A percentile compares a stretch with the other conserved stretches of the same genome.
These are phyloP conservation scores for Pandion haliaetus DNA, from an alignment of 2,113 vertebrate genomes.

Conservation along the genomic window DNA sequence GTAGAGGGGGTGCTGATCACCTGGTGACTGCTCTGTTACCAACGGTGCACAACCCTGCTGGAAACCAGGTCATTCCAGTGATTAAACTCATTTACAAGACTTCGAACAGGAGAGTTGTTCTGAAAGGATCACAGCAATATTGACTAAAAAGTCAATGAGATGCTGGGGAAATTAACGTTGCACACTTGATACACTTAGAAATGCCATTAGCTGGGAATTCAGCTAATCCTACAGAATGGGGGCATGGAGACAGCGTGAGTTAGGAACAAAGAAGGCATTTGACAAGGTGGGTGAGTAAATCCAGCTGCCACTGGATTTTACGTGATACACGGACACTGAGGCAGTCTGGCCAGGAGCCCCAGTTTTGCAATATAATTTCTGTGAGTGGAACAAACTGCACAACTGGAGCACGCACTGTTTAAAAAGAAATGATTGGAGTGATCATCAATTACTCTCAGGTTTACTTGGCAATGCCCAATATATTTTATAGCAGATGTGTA, in stretches of 20 bases:
- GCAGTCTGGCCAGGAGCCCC: not conserved
- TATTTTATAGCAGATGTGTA: not conserved
- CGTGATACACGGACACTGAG: not conserved
- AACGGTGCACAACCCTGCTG: not conserved
- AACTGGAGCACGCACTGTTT: not conserved
- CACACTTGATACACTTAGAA: constrained; percentile 48
- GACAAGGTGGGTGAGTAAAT: not conserved
- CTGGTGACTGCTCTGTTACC: not conserved
- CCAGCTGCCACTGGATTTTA: not conserved
- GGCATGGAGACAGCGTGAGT: not conserved
- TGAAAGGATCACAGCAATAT: constrained; percentile 46
- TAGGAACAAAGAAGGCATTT: not conserved
- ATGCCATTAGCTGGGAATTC: constrained; percentile 20
- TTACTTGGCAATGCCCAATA: not conserved
- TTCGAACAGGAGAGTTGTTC: constrained; percentile 7
- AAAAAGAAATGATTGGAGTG: not conserved
- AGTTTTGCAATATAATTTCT: not conserved
- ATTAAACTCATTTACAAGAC: constrained; percentile 58
- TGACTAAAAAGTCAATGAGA: constrained; percentile 59
- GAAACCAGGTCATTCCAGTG: constrained; percentile 28
- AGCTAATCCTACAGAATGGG: constrained; percentile 1
- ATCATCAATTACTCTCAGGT: not conserved
- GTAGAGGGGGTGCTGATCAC: not conserved
- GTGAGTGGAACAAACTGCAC: not conserved
- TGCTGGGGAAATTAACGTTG: constrained; percentile 51